Conservation (phyloP, 1,140 invertebrate genomes). For the Lepidurus apus region DNA sequence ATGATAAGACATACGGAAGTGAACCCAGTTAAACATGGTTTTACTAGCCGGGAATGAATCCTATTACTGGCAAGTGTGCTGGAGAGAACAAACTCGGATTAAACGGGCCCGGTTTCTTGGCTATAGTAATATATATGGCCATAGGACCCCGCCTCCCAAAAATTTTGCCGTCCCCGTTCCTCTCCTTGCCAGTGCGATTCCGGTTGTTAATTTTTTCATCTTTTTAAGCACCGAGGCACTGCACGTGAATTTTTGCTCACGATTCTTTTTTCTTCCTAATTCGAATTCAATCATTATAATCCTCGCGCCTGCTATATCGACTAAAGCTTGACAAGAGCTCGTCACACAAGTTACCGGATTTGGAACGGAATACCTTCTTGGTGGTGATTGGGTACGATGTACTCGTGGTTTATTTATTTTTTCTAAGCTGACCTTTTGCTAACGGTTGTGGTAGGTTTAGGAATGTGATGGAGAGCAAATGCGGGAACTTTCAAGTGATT, state of each 20-base stretch:
- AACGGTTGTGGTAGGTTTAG: background rate
- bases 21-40: background rate
- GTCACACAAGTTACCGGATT: background rate
- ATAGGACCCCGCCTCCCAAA: background rate
- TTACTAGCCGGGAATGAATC: background rate
- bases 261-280: slow-evolving; percentile 7
- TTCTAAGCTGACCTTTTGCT: background rate
- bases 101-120: background rate
- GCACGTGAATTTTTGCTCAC: slow-evolving; percentile 17
- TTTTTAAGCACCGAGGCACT: background rate
- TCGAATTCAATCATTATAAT: background rate
- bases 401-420: slow-evolving; percentile 3
- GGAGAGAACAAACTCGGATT: background rate
- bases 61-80: background rate
- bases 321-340: background rate
- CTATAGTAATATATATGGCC: background rate
- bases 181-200: background rate
- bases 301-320: background rate
- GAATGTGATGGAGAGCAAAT: background rate
- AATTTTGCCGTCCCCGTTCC: slow-evolving; percentile 1
- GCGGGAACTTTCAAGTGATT: background rate
- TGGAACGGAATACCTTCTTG: slow-evolving; percentile 2
- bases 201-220: background rate
- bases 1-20: background rate
- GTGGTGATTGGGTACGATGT: background rate